A percentile compares a stretch with the other conserved stretches of the same genome.
Evolutionary conservation across 1,140 invertebrate genomes (phyloP).

Genomic region (Meloidogyne exigua): DNA sequence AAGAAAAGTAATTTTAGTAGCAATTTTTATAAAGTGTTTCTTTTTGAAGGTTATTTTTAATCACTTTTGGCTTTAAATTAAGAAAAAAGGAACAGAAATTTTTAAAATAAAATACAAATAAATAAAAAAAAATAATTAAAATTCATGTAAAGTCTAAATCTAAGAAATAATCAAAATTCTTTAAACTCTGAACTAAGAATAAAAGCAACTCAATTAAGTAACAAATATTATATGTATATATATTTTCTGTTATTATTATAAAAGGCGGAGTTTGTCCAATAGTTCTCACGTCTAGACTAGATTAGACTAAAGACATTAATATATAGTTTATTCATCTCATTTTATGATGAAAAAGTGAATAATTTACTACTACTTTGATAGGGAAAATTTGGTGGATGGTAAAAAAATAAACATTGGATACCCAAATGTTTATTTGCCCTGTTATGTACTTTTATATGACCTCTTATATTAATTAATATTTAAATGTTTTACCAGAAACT

Average conservation of each 20-base stretch:
- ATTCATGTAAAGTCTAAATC: too few relatives aligned
- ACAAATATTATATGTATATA: too few relatives aligned
- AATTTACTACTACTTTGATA: not conserved
- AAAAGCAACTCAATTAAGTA: too few relatives aligned
- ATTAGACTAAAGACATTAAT: too few relatives aligned
- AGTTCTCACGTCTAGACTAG: not conserved
- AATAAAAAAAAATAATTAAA: not conserved
- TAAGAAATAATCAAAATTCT: too few relatives aligned
- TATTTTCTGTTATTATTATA: not conserved
- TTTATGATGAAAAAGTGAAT: not conserved
- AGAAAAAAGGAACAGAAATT: not conserved
- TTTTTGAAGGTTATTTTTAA: conserved; percentile 4
- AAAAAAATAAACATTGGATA: not conserved
- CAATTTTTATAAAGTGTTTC: not conserved
- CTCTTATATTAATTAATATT: not conserved
- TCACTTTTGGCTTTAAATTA: not conserved
- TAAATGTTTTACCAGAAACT: too few relatives aligned
- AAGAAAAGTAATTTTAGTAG: not conserved
- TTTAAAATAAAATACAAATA: not conserved
- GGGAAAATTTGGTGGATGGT: not conserved
- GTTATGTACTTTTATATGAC: not conserved
- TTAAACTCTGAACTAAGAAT: too few relatives aligned
- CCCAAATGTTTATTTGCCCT: not conserved
- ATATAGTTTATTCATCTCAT: too few relatives aligned
- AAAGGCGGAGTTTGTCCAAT: not conserved